Evolutionary conservation across 64 coral and sea anemone genomes (phyloP).

Genomic region (Acropora yongei): DNA sequence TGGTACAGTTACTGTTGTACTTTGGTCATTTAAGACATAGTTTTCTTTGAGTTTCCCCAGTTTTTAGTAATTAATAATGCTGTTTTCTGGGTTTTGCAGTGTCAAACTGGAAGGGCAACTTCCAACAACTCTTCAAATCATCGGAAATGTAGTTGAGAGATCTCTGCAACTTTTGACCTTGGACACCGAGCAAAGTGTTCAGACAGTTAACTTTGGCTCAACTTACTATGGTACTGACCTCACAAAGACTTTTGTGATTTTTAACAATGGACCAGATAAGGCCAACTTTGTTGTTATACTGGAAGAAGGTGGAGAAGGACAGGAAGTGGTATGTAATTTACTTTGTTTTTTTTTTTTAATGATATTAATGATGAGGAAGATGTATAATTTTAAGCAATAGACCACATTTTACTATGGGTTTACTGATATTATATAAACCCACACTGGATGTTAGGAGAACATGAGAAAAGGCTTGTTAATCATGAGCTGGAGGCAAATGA

Average conservation of each 20-base stretch:
- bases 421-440: no score
- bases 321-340: conserved; percentile 83
- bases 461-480: no score
- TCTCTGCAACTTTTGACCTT: conserved; percentile 77
- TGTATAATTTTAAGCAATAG: no score
- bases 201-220: conserved; percentile 92
- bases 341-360: no score
- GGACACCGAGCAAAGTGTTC: conserved; percentile 65
- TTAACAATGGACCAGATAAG: conserved; percentile 88
- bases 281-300: conserved; percentile 92
- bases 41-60: no score
- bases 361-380: no score
- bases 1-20: not conserved
- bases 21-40: no score
- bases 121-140: conserved; percentile 76
- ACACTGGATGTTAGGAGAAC: no score
- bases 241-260: conserved; percentile 71
- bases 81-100: not conserved
- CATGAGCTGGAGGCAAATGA: no score
- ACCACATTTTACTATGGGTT: no score
- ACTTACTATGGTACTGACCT: conserved; percentile 94
- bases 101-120: conserved; percentile 88
- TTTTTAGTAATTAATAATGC: no score
- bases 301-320: conserved; percentile 93
- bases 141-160: conserved; percentile 84